These are phyloP conservation scores for Bacillus rossius DNA, from an alignment of 1,140 invertebrate species.

Conservation along the genomic window DNA sequence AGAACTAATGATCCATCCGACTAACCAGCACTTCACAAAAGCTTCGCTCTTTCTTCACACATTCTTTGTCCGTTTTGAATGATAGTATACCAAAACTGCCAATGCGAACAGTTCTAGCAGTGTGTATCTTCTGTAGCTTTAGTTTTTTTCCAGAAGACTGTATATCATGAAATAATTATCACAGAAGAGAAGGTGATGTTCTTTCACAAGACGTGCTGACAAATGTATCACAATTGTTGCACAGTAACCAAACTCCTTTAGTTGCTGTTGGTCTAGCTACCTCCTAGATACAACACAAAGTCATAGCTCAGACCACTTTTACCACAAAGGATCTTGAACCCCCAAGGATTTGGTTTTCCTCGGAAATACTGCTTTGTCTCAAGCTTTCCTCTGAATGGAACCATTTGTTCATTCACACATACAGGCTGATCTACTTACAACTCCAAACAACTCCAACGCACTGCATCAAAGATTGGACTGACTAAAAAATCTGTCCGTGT, in stretches of 20 bases:
- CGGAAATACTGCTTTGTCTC: slow-evolving; percentile 7
- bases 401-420: slow-evolving; percentile 26
- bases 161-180: slow-evolving; percentile 35
- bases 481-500: slow-evolving; percentile 18
- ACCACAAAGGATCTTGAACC: slow-evolving; percentile 15
- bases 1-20: slow-evolving; percentile 28
- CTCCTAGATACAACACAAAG: no score
- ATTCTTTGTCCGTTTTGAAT: slow-evolving; percentile 34
- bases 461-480: slow-evolving; percentile 9
- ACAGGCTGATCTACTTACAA: slow-evolving; percentile 15
- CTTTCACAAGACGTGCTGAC: slow-evolving; percentile 16
- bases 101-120: slow-evolving; percentile 32
- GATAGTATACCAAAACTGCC: slow-evolving; percentile 35
- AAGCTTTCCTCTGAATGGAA: slow-evolving; percentile 22
- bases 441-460: slow-evolving; percentile 15
- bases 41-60: slow-evolving; percentile 29
- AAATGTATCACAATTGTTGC: slow-evolving; percentile 25
- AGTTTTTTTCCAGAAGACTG: slow-evolving; percentile 34
- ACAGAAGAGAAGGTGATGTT: slow-evolving; percentile 21
- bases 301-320: slow-evolving; percentile 7
- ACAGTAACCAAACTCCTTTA: slow-evolving; percentile 26
- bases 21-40: background rate
- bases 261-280: no score
- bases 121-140: slow-evolving; percentile 35
- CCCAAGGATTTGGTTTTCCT: slow-evolving; percentile 15